These are phyloP conservation scores for Vombatus ursinus DNA, from an alignment of 2,113 vertebrate genomes.

Conservation along the genomic window DNA sequence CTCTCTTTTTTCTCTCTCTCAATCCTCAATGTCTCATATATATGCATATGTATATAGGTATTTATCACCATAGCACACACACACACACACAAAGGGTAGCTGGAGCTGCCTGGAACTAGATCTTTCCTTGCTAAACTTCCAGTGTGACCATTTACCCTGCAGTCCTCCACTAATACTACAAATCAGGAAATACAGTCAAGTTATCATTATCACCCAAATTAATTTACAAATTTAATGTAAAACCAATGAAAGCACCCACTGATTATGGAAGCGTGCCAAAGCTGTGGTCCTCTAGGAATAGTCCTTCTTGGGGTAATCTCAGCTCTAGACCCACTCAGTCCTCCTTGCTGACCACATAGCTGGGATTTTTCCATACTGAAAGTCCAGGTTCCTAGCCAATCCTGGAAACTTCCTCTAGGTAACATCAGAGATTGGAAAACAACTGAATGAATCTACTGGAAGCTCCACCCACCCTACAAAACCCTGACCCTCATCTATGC, in stretches of 20 bases:
- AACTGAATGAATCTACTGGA: not conserved
- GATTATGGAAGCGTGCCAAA: not conserved
- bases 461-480: not conserved
- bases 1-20: too few species aligned
- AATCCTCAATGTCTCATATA: too few species aligned
- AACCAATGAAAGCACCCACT: not conserved
- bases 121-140: not conserved
- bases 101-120: not conserved
- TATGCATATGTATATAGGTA: not conserved
- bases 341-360: not conserved
- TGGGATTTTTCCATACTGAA: not conserved
- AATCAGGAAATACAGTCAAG: not conserved
- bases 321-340: not conserved
- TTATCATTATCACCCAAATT: not conserved
- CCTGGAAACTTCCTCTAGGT: not conserved
- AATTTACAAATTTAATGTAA: not conserved
- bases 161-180: not conserved
- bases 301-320: not conserved
- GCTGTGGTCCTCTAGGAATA: not conserved
- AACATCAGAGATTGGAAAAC: not conserved
- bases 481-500: not conserved
- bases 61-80: not conserved
- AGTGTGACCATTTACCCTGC: too few species aligned
- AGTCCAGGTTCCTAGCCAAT: not conserved
- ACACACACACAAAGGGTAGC: not conserved